Base-by-base conservation (phyloP, 2,888 invertebrate species). In the Mimas tiliae region DNA sequence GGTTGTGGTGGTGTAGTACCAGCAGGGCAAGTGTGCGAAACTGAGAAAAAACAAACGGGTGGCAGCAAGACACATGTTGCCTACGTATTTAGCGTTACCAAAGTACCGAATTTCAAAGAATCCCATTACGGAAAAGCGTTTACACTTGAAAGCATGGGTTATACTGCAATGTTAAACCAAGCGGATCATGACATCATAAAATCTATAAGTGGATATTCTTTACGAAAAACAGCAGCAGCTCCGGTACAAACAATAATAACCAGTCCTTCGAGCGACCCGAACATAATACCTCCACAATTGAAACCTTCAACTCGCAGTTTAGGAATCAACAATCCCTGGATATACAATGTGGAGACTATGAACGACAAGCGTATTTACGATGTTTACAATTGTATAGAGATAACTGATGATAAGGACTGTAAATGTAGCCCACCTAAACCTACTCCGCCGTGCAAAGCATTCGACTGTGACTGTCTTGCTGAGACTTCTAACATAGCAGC, bases 391-490 rank as follows among this genome's bases (percentile, higher is more conserved):
- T 87, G 88, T 69, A 73, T 81, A 6, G 86, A 87, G 21, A 69
- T 82, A 50, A 73, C 77, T 0, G 87, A 88, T 4, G 87, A 89
- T 12, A 92, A 88, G 73, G 89, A 90, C 16, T 93, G 93, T 65
- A 88, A 79, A 72, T 93, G 93, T 70, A 82, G 80, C 52, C 93
- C 93, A 8, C 84, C 85, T 3, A 89, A 87, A 69, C 87, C 87
- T 2, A 68, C 84, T 19, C 91, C 93, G 1, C 87, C 88, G 12
- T 93, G 93, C 66, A 87, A 83, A 65, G 89, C 93, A 0, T 89
- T 90, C 66, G 90, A 93, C 66, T 93, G 93, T 69, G 87, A 89
- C 11, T 93, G 93, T 69, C 79, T 90, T 14, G 68, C 81, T 11
- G 85, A 90, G 75, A 74, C 77, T 27, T 67, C 70, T 12, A 86